These are phyloP conservation scores for Flabesymbios commensalis DNA, from an alignment of 2,888 invertebrate genomes.

Conservation along the genomic window DNA sequence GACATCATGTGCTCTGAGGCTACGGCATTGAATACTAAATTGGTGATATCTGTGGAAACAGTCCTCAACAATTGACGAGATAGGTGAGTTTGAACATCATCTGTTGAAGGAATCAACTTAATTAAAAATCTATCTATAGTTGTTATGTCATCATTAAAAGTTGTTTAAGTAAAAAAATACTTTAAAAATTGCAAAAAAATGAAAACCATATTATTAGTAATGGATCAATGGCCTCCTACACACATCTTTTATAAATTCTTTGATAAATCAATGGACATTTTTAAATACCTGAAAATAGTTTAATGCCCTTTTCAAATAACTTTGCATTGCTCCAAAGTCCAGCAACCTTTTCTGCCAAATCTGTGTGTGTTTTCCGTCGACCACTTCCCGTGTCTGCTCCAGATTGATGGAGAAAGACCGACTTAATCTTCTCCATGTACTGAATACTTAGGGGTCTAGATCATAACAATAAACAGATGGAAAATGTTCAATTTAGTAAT, in stretches of 20 bases:
- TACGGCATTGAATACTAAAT: conserved; percentile 78
- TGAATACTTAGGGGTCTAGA: conserved; percentile 36
- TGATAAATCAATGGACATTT: too few species aligned
- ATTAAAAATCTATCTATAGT: too few species aligned
- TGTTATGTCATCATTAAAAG: too few species aligned
- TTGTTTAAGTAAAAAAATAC: too few species aligned
- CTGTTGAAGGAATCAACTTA: conserved; percentile 37
- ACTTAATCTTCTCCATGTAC: conserved; percentile 70
- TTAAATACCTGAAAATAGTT: too few species aligned
- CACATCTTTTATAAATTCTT: too few species aligned
- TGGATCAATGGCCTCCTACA: too few species aligned
- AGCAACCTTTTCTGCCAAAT: conserved; percentile 82
- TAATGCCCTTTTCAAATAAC: conserved; percentile 62
- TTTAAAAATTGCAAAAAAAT: too few species aligned
- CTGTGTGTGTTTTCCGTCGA: conserved; percentile 76
- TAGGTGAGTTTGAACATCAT: conserved; percentile 71
- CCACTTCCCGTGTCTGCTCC: conserved; percentile 71
- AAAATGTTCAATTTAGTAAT: too few species aligned
- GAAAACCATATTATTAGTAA: too few species aligned
- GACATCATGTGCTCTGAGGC: conserved; percentile 64
- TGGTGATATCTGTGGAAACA: conserved; percentile 78
- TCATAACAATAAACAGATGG: too few species aligned
- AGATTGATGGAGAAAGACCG: conserved; percentile 75
- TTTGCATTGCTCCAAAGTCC: conserved; percentile 65
- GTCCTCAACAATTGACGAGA: conserved; percentile 84